These are phyloP conservation scores for Archilochus colubris DNA, from an alignment of 2,113 vertebrate species.

Conservation along the genomic window DNA sequence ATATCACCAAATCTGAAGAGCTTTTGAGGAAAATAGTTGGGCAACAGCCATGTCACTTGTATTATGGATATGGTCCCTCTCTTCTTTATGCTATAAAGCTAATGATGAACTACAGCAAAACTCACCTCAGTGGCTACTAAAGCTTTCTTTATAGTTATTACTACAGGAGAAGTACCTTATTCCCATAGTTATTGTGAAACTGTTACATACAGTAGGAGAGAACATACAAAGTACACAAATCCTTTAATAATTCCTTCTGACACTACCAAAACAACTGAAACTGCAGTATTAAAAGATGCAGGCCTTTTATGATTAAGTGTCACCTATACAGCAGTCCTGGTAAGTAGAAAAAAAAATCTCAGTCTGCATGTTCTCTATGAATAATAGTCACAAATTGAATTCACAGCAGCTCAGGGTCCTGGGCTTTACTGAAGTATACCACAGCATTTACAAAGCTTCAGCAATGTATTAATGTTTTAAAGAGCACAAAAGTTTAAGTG, in stretches of 20 bases:
- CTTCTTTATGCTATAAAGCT: neutral
- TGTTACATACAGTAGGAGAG: accelerated
- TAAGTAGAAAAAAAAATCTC: neutral
- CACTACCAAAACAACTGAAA: neutral
- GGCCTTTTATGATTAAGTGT: neutral
- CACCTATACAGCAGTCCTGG: neutral
- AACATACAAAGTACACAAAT: neutral
- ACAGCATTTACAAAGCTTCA: neutral
- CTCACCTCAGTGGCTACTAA: neutral
- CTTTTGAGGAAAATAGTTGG: neutral
- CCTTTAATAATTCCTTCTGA: neutral
- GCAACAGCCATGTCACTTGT: neutral
- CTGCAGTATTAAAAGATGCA: neutral
- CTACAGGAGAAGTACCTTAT: neutral
- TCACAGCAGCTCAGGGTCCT: neutral
- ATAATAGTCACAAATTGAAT: neutral
- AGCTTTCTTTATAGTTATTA: neutral
- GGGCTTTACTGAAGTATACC: neutral
- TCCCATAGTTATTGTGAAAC: neutral
- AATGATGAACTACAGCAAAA: neutral
- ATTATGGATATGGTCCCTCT: neutral
- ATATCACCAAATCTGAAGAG: neutral
- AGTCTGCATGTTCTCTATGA: neutral
- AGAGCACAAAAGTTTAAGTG: neutral
- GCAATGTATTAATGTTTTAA: neutral